Base-by-base conservation (phyloP, 2,113 vertebrate genomes). In the Lethenteron reissneri region DNA sequence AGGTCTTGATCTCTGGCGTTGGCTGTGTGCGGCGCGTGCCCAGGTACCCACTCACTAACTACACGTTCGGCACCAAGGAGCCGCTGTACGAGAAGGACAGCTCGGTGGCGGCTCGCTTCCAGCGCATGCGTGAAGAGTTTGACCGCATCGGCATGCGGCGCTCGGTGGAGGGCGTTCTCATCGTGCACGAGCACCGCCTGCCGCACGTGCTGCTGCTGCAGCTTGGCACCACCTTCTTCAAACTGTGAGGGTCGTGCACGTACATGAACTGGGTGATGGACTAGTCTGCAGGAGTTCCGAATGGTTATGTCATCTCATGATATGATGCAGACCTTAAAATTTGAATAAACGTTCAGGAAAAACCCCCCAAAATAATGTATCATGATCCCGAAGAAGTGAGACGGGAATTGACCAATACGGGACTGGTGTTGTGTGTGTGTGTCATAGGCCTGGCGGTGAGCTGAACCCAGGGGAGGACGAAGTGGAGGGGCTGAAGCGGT, bases 11-110 rank as follows among this genome's bases (percentile, higher is more conserved):
- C 8, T 25, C n/a, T 68, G 10, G n/a, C n/a, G 25, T 17, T n/a
- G 10, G 11, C 64, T 68, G 8, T 17, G n/a, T 68, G 14, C 14
- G 4, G n/a, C 25, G n/a, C 8, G n/a, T 68, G n/a, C 8, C 64
- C 64, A 68, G 64, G 64, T 68, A 68, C 64, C 64, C 64, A 21
- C 64, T 68, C n/a, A 68, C 64, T 21, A 68, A 68, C 21, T 68
- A 68, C 64, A 68, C 64, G 64, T 68, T 68, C 21, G 64, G 64
- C 64, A 68, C 64, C n/a, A 68, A 68, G 64, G 64, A 68, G 64
- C 64, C 64, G 10, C 11, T 68, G 9, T 68, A 68, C 64, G 64
- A 68, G 64, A n/a, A 21, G n/a, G 64, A 68, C 11, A 68, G 64
- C 64, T 68, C 64, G 11, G 64, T 68, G 64, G n/a, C 21, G n/a